A percentile compares a stretch with the other conserved stretches of the same genome.
Conservation (phyloP, 2,113 vertebrate genomes). For the Delphinapterus leucas region DNA sequence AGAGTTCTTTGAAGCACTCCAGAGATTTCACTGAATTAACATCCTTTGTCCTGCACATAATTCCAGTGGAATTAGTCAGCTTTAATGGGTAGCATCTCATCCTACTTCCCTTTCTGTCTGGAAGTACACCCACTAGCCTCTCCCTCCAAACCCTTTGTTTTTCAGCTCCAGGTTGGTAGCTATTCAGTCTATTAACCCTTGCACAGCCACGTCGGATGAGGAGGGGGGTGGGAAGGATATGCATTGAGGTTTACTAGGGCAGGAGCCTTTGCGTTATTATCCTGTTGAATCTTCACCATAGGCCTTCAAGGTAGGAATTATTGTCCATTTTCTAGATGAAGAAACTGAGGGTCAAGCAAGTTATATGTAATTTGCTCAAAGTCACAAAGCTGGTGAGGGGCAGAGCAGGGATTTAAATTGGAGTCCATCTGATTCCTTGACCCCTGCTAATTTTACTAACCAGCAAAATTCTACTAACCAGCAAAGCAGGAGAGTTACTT, state of each 20-base stretch:
- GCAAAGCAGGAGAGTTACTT: not conserved
- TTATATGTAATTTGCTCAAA: not conserved
- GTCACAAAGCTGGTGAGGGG: not conserved
- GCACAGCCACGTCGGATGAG: no score
- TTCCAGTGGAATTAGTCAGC: conserved; percentile 70
- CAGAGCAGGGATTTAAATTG: not conserved
- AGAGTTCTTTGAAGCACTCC: conserved; percentile 67
- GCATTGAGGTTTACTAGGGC: not conserved
- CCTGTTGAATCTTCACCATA: not conserved
- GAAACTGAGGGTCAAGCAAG: not conserved
- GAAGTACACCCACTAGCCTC: conserved; percentile 69
- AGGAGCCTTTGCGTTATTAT: not conserved
- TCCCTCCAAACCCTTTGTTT: conserved; percentile 27
- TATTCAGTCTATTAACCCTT: conserved; percentile 24
- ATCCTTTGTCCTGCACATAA: conserved; percentile 68
- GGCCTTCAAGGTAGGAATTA: not conserved
- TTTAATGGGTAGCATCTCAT: conserved; percentile 72
- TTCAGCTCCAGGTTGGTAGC: conserved; percentile 46
- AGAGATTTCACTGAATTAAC: conserved; percentile 69
- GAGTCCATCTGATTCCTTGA: not conserved
- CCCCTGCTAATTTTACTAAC: not conserved
- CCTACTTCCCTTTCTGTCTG: conserved; percentile 73
- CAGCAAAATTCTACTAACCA: not conserved
- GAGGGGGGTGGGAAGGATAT: no score
- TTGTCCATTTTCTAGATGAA: not conserved